These are phyloP conservation scores for Agapornis canus DNA, from an alignment of 2,797 vertebrate species.

Conservation along the genomic window DNA sequence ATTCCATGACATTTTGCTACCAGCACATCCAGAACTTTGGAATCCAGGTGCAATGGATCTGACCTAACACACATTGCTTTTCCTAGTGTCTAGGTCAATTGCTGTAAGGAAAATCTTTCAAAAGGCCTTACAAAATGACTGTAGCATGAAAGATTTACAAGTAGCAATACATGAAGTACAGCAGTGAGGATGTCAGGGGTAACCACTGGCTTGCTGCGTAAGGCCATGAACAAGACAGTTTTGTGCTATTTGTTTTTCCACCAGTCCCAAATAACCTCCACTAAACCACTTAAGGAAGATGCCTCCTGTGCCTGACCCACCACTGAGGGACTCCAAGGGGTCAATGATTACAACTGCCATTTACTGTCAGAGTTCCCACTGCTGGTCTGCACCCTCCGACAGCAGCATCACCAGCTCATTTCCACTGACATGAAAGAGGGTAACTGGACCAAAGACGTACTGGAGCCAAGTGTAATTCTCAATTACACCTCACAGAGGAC, in stretches of 20 bases:
- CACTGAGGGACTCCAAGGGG: not conserved
- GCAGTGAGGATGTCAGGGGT: not conserved
- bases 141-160: not conserved
- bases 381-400: not conserved
- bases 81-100: not conserved
- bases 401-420: not conserved
- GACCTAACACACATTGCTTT: not conserved
- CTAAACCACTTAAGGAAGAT: not conserved
- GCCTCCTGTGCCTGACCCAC: not conserved
- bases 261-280: not conserved
- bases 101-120: not conserved
- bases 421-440: not conserved
- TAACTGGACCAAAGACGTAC: not conserved
- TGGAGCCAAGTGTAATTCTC: not conserved
- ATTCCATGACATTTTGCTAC: not conserved
- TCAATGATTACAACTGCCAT: not conserved
- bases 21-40: not conserved
- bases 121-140: not conserved
- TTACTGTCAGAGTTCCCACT: not conserved
- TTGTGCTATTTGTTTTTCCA: not conserved
- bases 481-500: not conserved
- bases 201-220: not conserved
- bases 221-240: not conserved
- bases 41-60: not conserved
- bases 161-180: not conserved